Base-by-base conservation (phyloP, 2,888 invertebrate species). In the Tachina lurida region DNA sequence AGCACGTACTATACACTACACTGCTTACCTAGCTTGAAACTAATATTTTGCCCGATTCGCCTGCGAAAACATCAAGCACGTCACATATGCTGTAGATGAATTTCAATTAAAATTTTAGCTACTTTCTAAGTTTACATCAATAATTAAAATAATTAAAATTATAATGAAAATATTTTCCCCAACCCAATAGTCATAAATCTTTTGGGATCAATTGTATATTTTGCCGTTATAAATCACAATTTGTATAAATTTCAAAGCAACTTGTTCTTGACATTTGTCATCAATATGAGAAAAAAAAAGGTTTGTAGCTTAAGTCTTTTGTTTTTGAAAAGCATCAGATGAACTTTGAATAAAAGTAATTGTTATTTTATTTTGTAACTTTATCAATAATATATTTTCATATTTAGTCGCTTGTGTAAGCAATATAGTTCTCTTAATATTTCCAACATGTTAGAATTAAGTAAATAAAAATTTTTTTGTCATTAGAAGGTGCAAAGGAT, bases 171-270 rank as follows among this genome's bases (percentile, higher is more conserved):
- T n/a, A 13, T 49, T 77, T 31, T 13, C 73, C 31, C 67, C 10
- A 19, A 74, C 74, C 74, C 43, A 81, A 81, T 22, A 22, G 2
- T 3, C 22, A 22, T 3, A 22, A 22, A 22, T 68, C 67, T 52
- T 54, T 52, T 17, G 49, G 60, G 74, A 68, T 81, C 67, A 81
- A 81, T 81, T 81, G 67, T 52, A 74, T 54, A 68, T 68, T 74
- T 19, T 74, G 17, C 80, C 74, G 80, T 81, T 81, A 81, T 81
- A 75, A 81, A 81, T 81, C 68, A 68, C 60, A 67, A 68, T 74
- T 68, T 62, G 10, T 13, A 60, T 58, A 80, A 49, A 71, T 78
- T 62, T 73, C 12, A 47, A 62, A 74, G 22, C 45, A 68, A 75
- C 81, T 81, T 81, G 74, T 75, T 75, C 52, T 62, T 62, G 54